Evolutionary conservation across 1,140 invertebrate genomes (phyloP).

Genomic region (Bombus cullumanus): DNA sequence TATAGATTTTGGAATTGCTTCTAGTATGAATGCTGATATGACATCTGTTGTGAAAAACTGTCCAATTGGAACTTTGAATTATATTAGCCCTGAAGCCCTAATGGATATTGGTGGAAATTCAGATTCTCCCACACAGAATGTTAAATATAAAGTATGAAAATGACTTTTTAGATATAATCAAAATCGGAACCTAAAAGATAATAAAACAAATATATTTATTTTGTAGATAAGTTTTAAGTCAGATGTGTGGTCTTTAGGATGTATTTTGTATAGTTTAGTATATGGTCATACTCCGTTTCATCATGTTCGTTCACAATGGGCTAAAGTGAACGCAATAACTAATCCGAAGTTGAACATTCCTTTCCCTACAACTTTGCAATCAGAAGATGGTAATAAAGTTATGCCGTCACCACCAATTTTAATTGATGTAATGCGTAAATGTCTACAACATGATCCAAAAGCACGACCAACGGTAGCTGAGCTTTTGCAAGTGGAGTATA

Average conservation of each 20-base stretch:
- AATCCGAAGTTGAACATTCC: constrained; percentile 89
- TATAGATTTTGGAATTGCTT: constrained; percentile 99
- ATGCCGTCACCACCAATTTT: constrained; percentile 80
- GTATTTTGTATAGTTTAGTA: constrained; percentile 96
- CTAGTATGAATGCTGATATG: constrained; percentile 92
- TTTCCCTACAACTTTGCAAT: constrained; percentile 84
- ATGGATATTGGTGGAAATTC: constrained; percentile 82
- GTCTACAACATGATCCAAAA: constrained; percentile 88
- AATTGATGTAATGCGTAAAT: constrained; percentile 86
- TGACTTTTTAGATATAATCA: background rate
- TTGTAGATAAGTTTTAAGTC: constrained; percentile 94
- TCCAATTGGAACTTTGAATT: constrained; percentile 95
- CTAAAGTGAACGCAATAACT: constrained; percentile 93
- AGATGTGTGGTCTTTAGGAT: constrained; percentile 99
- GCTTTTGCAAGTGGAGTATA: constrained; percentile 87
- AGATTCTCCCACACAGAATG: constrained; percentile 77
- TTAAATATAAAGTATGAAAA: constrained; percentile 77
- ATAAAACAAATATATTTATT: constrained; percentile 38
- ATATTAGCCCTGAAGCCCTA: constrained; percentile 98
- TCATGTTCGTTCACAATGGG: constrained; percentile 88
- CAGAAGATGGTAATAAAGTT: background rate
- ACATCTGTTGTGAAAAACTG: constrained; percentile 94
- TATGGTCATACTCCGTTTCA: constrained; percentile 96
- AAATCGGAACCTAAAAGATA: background rate
- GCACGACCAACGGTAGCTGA: constrained; percentile 88